A percentile compares a stretch with the other conserved stretches of the same genome.
Conservation (phyloP, 2,888 invertebrate species). For the Tipula helvola region DNA sequence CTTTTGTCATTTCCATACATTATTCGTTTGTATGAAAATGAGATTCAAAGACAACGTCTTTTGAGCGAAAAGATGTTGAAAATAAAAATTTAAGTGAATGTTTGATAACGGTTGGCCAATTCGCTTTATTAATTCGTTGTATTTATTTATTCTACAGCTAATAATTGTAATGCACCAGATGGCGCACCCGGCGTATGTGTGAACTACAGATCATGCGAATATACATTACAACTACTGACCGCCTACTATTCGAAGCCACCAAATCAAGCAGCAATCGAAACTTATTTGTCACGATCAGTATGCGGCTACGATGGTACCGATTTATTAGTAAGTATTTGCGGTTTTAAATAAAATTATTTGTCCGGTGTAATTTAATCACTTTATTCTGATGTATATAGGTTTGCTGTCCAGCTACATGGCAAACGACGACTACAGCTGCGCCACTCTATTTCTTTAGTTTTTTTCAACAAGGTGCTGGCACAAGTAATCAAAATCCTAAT, state of each 20-base stretch:
- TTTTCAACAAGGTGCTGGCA: neutral
- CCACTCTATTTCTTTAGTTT: constrained; percentile 5
- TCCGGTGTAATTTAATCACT: neutral
- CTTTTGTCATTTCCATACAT: too few species aligned
- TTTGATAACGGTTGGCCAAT: too few species aligned
- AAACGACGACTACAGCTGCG: neutral
- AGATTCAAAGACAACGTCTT: too few species aligned
- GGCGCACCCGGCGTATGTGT: constrained; percentile 41
- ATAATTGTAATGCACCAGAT: constrained; percentile 39
- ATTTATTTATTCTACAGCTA: constrained; percentile 19
- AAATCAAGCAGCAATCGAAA: constrained; percentile 31
- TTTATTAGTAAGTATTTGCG: constrained; percentile 45
- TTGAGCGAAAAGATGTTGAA: too few species aligned
- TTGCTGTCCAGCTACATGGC: constrained; percentile 16
- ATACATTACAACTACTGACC: constrained; percentile 31
- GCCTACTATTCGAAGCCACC: constrained; percentile 17
- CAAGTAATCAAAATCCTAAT: neutral
- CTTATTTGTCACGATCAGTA: constrained; percentile 45
- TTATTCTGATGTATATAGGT: constrained; percentile 12
- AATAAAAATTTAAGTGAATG: too few species aligned
- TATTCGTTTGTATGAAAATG: too few species aligned
- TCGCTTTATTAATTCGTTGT: too few species aligned
- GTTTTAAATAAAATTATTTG: neutral
- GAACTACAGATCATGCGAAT: constrained; percentile 40
- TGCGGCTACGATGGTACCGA: constrained; percentile 54